phyloP scores from a whole-genome alignment of 2,888 invertebrate genomes.

The Hypercompe scribonia region DNA sequence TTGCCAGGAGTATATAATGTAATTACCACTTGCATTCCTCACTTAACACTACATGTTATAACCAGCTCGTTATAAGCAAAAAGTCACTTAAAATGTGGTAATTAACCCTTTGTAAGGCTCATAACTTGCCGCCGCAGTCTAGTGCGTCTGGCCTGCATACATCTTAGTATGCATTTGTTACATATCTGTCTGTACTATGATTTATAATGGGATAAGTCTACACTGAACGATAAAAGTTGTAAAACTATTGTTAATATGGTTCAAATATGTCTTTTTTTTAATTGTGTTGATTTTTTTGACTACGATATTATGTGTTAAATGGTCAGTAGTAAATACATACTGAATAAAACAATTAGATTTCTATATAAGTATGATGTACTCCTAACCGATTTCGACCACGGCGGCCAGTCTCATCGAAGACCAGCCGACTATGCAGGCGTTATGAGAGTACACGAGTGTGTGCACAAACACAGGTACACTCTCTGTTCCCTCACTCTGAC shows the following conservation, averaged over 20 bases:
- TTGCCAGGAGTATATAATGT: background rate
- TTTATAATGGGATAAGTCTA: background rate
- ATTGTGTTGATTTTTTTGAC: no score
- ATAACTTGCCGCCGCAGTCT: conserved; percentile 46
- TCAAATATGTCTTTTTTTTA: background rate
- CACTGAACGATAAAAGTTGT: background rate
- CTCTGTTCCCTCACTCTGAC: no score
- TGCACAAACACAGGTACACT: no score
- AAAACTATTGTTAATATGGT: no score
- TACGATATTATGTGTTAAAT: no score
- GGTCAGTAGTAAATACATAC: no score
- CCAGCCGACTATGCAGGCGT: no score
- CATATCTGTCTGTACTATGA: background rate
- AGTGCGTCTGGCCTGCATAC: conserved; percentile 48
- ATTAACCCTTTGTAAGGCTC: conserved; percentile 46
- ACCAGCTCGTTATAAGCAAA: conserved; percentile 44
- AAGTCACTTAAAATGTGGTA: conserved; percentile 49
- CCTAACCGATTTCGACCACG: no score
- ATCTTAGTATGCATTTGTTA: conserved; percentile 31
- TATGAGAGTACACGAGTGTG: no score
- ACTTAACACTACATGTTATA: conserved; percentile 35
- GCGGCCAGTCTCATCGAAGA: no score
- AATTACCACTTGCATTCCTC: conserved; percentile 24
- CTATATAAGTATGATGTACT: background rate
- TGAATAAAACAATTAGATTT: background rate